Base-by-base conservation (phyloP, 2,888 invertebrate species). In the Himalopsyche anomala region DNA sequence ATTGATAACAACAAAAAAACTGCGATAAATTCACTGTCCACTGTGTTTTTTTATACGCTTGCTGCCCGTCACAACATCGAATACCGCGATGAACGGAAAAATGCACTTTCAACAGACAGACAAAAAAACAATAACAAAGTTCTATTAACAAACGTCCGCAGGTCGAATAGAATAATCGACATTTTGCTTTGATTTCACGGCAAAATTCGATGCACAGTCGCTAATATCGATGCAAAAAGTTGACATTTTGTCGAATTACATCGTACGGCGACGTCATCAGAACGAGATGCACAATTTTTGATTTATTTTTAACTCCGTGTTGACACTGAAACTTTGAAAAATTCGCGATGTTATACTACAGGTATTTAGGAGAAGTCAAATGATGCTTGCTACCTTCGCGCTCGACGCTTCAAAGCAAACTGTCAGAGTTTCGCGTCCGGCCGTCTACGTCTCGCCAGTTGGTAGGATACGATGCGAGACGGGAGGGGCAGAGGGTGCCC, bases 201-300 rank as follows among this genome's bases (percentile, higher is more conserved):
- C 36, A 74, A 74, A 74, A 74, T 9, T 36, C 36, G 74, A 74
- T 36, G 28, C 74, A 74, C 74, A 74, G 28, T 36, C 74, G 74
- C 36, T 74, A 28, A 15, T 51, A 15, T 51, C 15, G 51, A 51
- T 51, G 51, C 51, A 36, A 74, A 36, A 74, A 74, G 36, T 74
- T 74, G 74, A 74, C 74, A 74, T 74, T 12, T 74, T 74, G 74
- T 74, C 74, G 74, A 74, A 74, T 74, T 74, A 74, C 74, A 74
- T 74, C 74, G 74, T 74, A 8, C 36, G 74, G 28, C 74, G 74
- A 74, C 74, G 74, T 74, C 74, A 74, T 74, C 74, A 74, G 74
- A 74, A 74, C 74, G 74, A 36, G 74, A 74, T 74, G 74, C 74
- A 74, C 74, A 74, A 74, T 74, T 74, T 36, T 74, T 74, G 51